Conservation (phyloP, 2,113 vertebrate species). For the Seriola dumerili region DNA sequence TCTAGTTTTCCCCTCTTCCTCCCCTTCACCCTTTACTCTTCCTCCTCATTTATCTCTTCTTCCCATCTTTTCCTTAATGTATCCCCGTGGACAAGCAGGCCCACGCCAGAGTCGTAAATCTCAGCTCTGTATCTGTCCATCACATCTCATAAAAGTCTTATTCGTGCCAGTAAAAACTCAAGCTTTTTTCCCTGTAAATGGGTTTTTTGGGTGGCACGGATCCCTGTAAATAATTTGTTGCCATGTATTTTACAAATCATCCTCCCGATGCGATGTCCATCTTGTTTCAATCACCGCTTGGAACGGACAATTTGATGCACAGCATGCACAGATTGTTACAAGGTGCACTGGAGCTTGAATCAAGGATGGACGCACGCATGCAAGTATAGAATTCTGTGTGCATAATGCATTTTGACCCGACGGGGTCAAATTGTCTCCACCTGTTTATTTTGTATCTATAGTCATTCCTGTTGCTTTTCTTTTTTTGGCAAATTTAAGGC, state of each 20-base stretch:
- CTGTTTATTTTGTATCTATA: conserved; percentile 23
- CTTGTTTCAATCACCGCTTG: conserved; percentile 62
- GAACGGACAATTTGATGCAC: conserved; percentile 52
- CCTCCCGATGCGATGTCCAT: conserved; percentile 27
- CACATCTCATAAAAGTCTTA: conserved; percentile 68
- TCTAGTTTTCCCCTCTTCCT: conserved; percentile 42
- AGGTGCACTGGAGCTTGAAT: conserved; percentile 58
- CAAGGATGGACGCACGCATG: conserved; percentile 39
- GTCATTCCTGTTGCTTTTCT: conserved; percentile 16
- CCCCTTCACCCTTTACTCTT: conserved; percentile 24
- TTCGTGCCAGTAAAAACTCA: conserved; percentile 41
- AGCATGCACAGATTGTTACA: conserved; percentile 67
- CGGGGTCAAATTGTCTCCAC: conserved; percentile 54
- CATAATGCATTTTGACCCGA: conserved; percentile 61
- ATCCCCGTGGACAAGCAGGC: conserved; percentile 56
- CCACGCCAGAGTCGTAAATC: conserved; percentile 61
- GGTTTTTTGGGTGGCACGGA: conserved; percentile 49
- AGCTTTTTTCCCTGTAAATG: conserved; percentile 37
- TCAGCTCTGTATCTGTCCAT: conserved; percentile 64
- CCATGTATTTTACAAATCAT: conserved; percentile 61
- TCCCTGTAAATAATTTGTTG: conserved; percentile 66
- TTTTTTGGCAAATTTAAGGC: conserved; percentile 36
- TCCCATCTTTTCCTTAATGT: conserved; percentile 50
- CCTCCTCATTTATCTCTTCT: conserved; percentile 34
- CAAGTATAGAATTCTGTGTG: conserved; percentile 21